Evolutionary conservation across 2,888 invertebrate genomes (phyloP).

Genomic region (Phasia obesa): DNA sequence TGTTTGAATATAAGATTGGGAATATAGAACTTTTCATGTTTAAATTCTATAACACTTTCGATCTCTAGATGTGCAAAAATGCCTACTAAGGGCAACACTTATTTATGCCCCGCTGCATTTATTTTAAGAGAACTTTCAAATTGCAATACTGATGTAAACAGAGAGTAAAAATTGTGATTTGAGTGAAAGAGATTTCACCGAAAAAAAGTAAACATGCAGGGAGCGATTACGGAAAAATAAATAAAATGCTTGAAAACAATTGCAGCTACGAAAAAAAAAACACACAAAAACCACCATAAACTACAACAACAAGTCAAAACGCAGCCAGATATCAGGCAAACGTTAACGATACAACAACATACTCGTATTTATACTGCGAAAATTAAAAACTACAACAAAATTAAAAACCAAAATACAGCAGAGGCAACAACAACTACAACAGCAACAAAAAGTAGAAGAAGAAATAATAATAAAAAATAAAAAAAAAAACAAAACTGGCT

Average conservation of each 20-base stretch:
- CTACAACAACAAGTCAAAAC: constrained; percentile 68
- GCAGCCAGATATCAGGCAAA: constrained; percentile 68
- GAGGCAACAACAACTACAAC: neutral
- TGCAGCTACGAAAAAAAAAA: constrained; percentile 45
- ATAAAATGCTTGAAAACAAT: constrained; percentile 2
- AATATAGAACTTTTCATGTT: no score
- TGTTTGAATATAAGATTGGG: no score
- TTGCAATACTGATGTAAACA: constrained; percentile 11
- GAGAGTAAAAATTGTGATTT: constrained; percentile 17
- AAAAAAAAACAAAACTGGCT: constrained; percentile 33
- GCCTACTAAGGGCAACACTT: no score
- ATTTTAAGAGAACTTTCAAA: constrained; percentile 8
- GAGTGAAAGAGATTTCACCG: neutral
- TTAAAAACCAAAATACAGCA: neutral
- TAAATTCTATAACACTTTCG: no score
- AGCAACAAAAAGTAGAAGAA: constrained; percentile 22
- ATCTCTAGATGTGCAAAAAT: no score
- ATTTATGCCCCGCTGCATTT: no score
- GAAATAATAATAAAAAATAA: constrained; percentile 21
- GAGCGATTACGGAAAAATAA: constrained; percentile 11
- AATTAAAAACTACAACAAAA: constrained; percentile 41
- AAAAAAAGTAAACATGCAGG: neutral
- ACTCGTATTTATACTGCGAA: constrained; percentile 44
- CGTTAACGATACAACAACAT: constrained; percentile 65
- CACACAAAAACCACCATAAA: constrained; percentile 54